Evolutionary conservation across 2,888 invertebrate species (phyloP), one percentile per base, ranked within the genome.

Genomic region (Thumatha senex): DNA sequence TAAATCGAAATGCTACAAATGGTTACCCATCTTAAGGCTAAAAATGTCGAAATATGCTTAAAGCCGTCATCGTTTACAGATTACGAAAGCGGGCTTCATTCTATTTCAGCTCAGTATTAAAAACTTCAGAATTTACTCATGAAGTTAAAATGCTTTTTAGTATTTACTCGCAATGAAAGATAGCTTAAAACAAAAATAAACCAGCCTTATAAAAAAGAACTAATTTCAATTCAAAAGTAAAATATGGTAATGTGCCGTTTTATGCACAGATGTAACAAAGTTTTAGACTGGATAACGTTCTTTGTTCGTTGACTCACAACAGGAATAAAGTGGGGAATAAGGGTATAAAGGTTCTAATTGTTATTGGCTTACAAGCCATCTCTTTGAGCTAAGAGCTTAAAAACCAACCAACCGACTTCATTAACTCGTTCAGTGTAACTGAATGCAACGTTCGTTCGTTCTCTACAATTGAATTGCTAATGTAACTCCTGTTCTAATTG

Each of bases 391-490:
- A 58, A 56, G 66, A 72, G 73, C 70, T 77, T 71, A 72, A 75
- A 76, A 79, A 78, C 74, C 75, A 79, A 75, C 75, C 67, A 61
- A 65, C 64, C 66, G 72, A 69, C 70, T 76, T 61, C 67, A 75
- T 74, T 75, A 69, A 73, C 49, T 61, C 52, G 55, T 63, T 65
- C 74, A 24, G 74, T 80, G 76, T 76, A 76, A 70, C 67, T 62
- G 66, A 62, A 62, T 63, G 62, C 60, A 60, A 62, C 67, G 63
- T 72, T 68, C 75, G 70, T 76, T 82, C 79, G 75, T 82, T 79
- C 74, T 65, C 74, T 70, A 78, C 86, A 82, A 86, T 84, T 86
- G 87, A 88, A 86, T 86, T 88, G 86, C 82, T 82, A 87, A 86
- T 88, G 76, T 66, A 78, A 67, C 65, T 67, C 58, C 72, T 61